Base-by-base conservation (phyloP, 2,113 vertebrate species). In the Calidris pugnax region DNA sequence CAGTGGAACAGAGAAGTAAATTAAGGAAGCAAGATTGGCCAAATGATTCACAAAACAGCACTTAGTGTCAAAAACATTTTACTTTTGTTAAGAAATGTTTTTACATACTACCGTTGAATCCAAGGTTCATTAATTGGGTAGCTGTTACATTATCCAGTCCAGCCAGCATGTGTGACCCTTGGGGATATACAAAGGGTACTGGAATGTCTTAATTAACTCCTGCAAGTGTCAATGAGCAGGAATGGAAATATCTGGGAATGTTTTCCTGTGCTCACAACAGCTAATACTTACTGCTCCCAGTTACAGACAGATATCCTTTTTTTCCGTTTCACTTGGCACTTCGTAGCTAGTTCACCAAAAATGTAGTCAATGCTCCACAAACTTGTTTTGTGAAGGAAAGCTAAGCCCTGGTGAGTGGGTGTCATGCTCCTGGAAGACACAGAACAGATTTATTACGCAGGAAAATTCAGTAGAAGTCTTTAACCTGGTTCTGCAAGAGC, bases 81-180 rank as follows among this genome's bases (percentile, higher is more conserved):
- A 91, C 89, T 97, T 96, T 89, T 82, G 77, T 97, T 95, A 79
- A 97, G 96, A 91, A 91, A 89, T 91, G 77, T 69, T 95, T 96
- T 85, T 85, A 64, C 84, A 22, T 73, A 12, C 43, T 91, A 4
- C 66, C 8, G 62, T 85, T 87, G 83, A 93, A 82, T 92, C 92
- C 94, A 91, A 33, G 74, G 84, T 79, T 93, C 51, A 32, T 89
- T 92, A 67, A 71, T 96, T 92, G 85, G 45, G 64, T 32, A 51
- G 62, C 81, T 91, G 79, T 71, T 89, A 67, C 41, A 51, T 62
- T 85, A 73, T 66, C 81, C 13, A 1, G 30, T 85, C 77, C 90
- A 69, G 67, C 48, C 82, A 91, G 32, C 6, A 0, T 64, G 39
- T 85, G 87, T 50, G 80, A 96, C 84, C 67, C 62, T 53, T 86